These are phyloP conservation scores for Paragorgia papillata DNA, from an alignment of 92 coral and sea anemone genomes.

Conservation along the genomic window DNA sequence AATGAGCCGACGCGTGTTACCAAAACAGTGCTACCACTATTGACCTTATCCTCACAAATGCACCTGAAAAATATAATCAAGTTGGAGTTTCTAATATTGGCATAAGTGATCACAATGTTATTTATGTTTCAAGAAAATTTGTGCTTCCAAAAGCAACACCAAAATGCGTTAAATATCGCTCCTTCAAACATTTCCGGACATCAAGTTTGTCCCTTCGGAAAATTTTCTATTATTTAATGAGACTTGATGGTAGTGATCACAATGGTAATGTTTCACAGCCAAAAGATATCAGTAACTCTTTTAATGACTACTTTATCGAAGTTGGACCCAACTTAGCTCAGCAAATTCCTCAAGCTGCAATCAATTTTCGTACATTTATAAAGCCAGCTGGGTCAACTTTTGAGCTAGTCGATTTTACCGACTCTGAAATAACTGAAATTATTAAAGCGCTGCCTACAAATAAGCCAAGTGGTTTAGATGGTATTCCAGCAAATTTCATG, in stretches of 20 bases:
- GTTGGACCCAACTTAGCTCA: too few species aligned
- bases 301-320: too few species aligned
- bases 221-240: conserved; percentile 11
- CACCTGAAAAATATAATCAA: conserved; percentile 14
- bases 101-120: conserved; percentile 37
- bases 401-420: conserved; percentile 31
- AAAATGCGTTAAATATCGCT: conserved; percentile 31
- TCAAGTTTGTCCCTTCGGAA: conserved; percentile 22
- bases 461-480: conserved; percentile 46
- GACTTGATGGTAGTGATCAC: too few species aligned
- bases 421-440: conserved; percentile 31
- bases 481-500: conserved; percentile 32
- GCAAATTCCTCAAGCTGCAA: conserved; percentile 41
- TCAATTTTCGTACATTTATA: conserved; percentile 26
- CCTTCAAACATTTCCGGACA: conserved; percentile 39
- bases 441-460: conserved; percentile 18
- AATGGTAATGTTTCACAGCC: too few species aligned
- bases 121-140: conserved; percentile 10
- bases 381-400: conserved; percentile 26
- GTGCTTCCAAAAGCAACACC: too few species aligned
- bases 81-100: conserved; percentile 47
- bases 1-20: conserved; percentile 32
- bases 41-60: conserved; percentile 40
- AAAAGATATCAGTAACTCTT: too few species aligned
- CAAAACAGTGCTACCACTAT: too few species aligned